A percentile compares a stretch with the other conserved stretches of the same genome.
These are phyloP conservation scores for Syrmaticus mikado DNA, from an alignment of 2,113 vertebrate species.

Conservation along the genomic window DNA sequence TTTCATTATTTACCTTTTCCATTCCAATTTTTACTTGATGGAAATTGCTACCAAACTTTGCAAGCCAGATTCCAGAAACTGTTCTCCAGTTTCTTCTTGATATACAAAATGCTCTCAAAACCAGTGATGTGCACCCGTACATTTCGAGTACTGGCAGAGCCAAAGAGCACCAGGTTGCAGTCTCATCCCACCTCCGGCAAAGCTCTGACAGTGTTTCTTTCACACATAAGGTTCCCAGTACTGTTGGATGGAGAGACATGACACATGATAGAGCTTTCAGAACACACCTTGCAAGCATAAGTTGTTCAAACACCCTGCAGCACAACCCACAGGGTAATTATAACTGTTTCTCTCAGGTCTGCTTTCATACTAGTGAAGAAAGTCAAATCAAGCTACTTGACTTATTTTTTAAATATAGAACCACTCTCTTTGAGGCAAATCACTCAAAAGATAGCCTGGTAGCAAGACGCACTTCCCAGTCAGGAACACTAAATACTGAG, in stretches of 20 bases:
- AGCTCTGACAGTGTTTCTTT: background rate
- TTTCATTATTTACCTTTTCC: background rate
- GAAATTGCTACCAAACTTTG: background rate
- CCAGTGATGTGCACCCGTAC: background rate
- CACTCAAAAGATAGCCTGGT: background rate
- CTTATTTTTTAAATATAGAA: background rate
- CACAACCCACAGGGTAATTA: background rate
- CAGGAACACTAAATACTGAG: background rate
- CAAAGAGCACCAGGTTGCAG: background rate
- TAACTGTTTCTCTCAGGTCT: background rate
- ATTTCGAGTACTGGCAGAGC: background rate
- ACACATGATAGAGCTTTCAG: rapidly evolving
- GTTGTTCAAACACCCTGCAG: background rate
- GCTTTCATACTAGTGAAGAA: background rate
- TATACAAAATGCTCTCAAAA: background rate
- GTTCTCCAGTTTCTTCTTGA: background rate
- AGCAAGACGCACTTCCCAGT: background rate
- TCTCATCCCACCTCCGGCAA: background rate
- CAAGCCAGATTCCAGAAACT: background rate
- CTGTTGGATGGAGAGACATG: too few relatives aligned
- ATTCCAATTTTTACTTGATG: background rate
- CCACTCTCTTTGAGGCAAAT: background rate
- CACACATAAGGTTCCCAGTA: too few relatives aligned
- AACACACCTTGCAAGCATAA: background rate
- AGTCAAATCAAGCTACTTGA: background rate